phyloP scores from a whole-genome alignment of 2,797 vertebrate species.

The Salmo trutta region DNA sequence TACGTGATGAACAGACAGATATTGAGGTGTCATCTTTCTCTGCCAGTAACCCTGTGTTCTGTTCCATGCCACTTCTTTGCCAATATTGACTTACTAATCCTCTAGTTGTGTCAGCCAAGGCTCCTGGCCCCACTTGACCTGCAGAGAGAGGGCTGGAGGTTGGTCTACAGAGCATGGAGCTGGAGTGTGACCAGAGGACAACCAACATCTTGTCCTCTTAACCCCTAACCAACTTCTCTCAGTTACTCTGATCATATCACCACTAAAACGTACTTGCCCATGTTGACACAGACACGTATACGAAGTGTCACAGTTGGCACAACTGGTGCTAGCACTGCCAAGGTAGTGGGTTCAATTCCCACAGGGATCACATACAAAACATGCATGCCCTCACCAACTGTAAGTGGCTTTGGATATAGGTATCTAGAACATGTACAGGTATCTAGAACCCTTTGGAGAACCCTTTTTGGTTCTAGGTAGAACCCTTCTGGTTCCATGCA shows the following conservation, averaged over 20 bases:
- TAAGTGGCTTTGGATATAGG: not conserved
- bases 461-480: too few relatives aligned
- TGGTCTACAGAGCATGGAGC: not conserved
- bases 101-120: not conserved
- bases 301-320: not conserved
- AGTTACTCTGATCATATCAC: not conserved
- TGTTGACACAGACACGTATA: not conserved
- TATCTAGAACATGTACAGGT: too few relatives aligned
- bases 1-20: not conserved
- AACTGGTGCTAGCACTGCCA: not conserved
- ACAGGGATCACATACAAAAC: not conserved
- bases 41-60: not conserved
- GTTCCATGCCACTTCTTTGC: not conserved
- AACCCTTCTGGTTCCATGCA: too few relatives aligned
- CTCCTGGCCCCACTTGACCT: conserved; percentile 1
- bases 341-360: not conserved
- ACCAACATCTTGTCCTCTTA: not conserved
- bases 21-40: not conserved
- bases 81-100: conserved; percentile 1
- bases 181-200: too few relatives aligned
- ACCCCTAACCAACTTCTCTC: not conserved
- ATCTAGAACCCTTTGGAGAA: not conserved
- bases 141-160: not conserved
- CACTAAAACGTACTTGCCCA: not conserved
- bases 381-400: not conserved